Conservation (phyloP, 30 jellyfish, hydroid and myxozoan genomes). For the Mastigias papua region DNA sequence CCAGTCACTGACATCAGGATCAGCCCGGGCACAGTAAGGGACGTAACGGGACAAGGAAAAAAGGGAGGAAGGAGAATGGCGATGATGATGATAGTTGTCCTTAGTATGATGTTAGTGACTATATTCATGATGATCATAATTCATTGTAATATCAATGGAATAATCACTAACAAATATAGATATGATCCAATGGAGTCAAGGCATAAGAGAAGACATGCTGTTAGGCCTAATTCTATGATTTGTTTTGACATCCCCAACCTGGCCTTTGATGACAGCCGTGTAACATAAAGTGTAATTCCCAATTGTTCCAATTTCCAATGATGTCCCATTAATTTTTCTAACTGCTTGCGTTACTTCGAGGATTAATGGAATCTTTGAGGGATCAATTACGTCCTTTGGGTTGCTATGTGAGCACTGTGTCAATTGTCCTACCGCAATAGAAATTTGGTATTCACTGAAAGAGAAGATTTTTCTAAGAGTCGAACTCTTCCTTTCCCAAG, state of each 20-base stretch:
- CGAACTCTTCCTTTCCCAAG: not conserved
- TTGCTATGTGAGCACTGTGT: not conserved
- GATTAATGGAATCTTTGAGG: conserved; percentile 31
- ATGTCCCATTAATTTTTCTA: not conserved
- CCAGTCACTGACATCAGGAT: too few species aligned
- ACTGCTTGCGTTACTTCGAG: conserved; percentile 18
- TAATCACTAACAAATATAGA: too few species aligned
- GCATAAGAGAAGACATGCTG: too few species aligned
- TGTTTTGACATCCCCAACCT: conserved; percentile 16
- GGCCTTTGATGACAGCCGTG: conserved; percentile 53
- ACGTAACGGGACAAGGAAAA: too few species aligned
- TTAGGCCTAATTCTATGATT: not conserved
- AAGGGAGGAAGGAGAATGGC: too few species aligned
- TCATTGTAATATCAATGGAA: too few species aligned
- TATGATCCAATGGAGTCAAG: too few species aligned
- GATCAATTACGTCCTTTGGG: not conserved
- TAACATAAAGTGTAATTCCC: conserved; percentile 71
- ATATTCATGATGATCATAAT: too few species aligned
- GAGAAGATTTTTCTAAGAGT: not conserved
- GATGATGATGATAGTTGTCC: too few species aligned
- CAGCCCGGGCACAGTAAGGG: too few species aligned
- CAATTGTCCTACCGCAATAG: not conserved
- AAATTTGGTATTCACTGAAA: conserved; percentile 16
- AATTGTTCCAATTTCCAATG: conserved; percentile 31
- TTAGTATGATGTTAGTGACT: too few species aligned